Conservation (phyloP, 2,113 vertebrate species). For the Muntiacus reevesi region DNA sequence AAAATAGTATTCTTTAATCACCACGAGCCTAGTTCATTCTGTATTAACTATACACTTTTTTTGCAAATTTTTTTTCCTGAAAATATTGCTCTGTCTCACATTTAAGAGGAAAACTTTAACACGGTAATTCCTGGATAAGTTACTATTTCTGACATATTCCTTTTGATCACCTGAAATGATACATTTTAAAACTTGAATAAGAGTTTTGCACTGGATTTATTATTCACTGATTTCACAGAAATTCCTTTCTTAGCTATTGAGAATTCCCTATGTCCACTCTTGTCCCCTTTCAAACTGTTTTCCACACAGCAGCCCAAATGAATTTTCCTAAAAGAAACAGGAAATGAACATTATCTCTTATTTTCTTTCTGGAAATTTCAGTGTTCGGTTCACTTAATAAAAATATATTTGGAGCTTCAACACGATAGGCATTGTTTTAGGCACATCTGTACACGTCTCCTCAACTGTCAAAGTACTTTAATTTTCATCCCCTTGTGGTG, state of each 20-base stretch:
- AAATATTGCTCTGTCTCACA: slow-evolving; percentile 36
- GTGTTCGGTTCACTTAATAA: not conserved
- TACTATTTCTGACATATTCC: slow-evolving; percentile 9
- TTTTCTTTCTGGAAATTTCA: slow-evolving; percentile 22
- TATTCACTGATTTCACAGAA: not conserved
- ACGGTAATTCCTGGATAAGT: not conserved
- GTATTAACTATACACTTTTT: slow-evolving; percentile 43
- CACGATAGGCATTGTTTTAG: not conserved
- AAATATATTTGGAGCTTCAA: not conserved
- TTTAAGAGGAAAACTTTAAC: slow-evolving; percentile 43
- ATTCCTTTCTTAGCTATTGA: not conserved
- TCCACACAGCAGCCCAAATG: not conserved
- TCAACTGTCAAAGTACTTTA: not conserved
- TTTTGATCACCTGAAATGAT: not conserved
- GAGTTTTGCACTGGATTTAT: not conserved
- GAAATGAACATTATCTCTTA: not conserved
- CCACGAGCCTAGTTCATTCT: not conserved
- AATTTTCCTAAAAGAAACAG: not conserved
- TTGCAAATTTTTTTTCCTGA: not conserved
- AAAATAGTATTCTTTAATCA: slow-evolving; percentile 23
- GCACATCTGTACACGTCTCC: not conserved
- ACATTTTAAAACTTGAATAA: not conserved
- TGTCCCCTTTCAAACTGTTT: not conserved
- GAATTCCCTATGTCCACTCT: not conserved
- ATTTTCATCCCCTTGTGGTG: not conserved